These are phyloP conservation scores for Corythornis madagascariensis DNA, from an alignment of 2,113 vertebrate genomes.

Conservation along the genomic window DNA sequence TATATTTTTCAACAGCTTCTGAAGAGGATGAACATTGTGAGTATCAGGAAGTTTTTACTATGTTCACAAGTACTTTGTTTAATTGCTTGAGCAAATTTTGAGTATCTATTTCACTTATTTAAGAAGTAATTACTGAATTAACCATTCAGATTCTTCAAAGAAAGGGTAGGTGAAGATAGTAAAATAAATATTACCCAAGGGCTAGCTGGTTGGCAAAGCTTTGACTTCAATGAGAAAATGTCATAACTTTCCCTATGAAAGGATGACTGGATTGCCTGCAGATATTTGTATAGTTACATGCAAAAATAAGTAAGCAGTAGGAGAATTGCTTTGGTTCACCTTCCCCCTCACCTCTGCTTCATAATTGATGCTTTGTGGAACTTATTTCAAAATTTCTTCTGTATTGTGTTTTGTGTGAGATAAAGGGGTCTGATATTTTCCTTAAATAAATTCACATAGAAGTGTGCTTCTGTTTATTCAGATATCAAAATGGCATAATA, in stretches of 20 bases:
- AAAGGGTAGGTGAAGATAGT: neutral
- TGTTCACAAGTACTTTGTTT: neutral
- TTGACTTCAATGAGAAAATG: neutral
- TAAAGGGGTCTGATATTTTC: neutral
- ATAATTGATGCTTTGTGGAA: neutral
- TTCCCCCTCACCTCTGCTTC: neutral
- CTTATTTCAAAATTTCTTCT: neutral
- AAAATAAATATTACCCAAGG: neutral
- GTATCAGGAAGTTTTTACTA: neutral
- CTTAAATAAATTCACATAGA: neutral
- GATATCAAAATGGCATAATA: neutral
- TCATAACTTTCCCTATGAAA: neutral
- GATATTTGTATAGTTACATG: neutral
- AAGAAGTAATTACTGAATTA: neutral
- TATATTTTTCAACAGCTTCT: neutral
- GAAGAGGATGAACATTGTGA: neutral
- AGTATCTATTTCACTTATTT: neutral
- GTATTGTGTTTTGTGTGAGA: neutral
- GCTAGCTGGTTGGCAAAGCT: neutral
- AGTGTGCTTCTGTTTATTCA: neutral
- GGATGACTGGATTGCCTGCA: neutral
- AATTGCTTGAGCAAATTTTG: neutral
- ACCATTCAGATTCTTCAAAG: neutral
- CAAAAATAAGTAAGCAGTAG: neutral
- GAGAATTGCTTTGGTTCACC: neutral